A percentile compares a stretch with the other conserved stretches of the same genome.
These are phyloP conservation scores for Camponotus fellah DNA, from an alignment of 2,888 invertebrate genomes.

Conservation along the genomic window DNA sequence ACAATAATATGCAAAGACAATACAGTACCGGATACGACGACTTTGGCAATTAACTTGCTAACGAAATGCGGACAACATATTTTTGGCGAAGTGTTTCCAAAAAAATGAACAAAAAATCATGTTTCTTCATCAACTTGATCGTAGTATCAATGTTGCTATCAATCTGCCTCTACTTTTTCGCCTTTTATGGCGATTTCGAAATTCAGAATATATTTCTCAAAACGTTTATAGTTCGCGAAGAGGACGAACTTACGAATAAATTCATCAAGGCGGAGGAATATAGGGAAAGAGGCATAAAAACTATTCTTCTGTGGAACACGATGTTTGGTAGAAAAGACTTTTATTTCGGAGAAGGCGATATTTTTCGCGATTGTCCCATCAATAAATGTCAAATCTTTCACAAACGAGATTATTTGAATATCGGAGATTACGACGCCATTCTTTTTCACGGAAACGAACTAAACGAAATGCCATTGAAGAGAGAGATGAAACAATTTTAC, in stretches of 20 bases:
- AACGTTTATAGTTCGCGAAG: not conserved
- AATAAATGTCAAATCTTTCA: slow-evolving; percentile 86
- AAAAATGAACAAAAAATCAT: slow-evolving; percentile 63
- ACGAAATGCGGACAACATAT: not conserved
- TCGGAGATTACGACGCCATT: slow-evolving; percentile 87
- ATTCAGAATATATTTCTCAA: slow-evolving; percentile 48
- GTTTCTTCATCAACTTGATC: slow-evolving; percentile 51
- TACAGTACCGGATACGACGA: not conserved
- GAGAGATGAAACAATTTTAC: slow-evolving; percentile 86
- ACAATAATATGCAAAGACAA: not conserved
- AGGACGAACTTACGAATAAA: not conserved
- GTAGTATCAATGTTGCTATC: slow-evolving; percentile 41
- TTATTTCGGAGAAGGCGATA: slow-evolving; percentile 74
- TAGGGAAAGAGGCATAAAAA: slow-evolving; percentile 63
- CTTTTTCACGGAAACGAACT: slow-evolving; percentile 86
- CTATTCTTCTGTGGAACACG: slow-evolving; percentile 81
- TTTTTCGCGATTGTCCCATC: slow-evolving; percentile 76
- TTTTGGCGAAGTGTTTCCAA: slow-evolving; percentile 1
- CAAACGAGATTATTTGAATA: slow-evolving; percentile 80
- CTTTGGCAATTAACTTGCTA: not conserved
- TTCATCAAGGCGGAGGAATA: not conserved
- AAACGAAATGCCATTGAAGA: slow-evolving; percentile 81
- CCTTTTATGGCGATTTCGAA: slow-evolving; percentile 57
- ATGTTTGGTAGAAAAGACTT: slow-evolving; percentile 78
- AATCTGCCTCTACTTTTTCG: slow-evolving; percentile 62